Evolutionary conservation across 2,797 vertebrate genomes (phyloP).

Genomic region (Hydrolagus colliei): DNA sequence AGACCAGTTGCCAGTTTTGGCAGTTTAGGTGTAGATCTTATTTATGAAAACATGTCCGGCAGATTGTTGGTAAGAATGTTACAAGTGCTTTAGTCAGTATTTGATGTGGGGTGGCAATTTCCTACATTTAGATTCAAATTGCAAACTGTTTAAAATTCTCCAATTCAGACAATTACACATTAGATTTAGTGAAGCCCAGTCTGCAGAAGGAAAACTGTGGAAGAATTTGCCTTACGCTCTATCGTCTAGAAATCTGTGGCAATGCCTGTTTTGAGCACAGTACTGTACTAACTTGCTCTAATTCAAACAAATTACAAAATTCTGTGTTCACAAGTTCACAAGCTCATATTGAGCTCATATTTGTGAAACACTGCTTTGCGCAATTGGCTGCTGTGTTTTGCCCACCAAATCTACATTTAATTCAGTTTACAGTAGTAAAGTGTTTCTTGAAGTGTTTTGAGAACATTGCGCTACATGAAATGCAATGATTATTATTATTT

Average conservation of each 20-base stretch:
- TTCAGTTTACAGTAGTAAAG: too few species aligned
- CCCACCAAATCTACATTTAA: too few species aligned
- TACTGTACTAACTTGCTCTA: constrained; percentile 63
- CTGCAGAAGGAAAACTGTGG: constrained; percentile 70
- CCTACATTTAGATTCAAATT: constrained; percentile 51
- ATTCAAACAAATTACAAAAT: constrained; percentile 64
- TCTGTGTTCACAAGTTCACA: constrained; percentile 63
- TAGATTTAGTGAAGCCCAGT: constrained; percentile 65
- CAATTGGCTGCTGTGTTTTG: too few species aligned
- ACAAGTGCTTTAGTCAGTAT: constrained; percentile 46
- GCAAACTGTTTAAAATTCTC: constrained; percentile 50
- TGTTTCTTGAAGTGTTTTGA: too few species aligned
- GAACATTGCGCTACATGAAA: too few species aligned
- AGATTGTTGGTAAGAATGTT: constrained; percentile 10
- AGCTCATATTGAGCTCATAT: too few species aligned
- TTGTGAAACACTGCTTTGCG: too few species aligned
- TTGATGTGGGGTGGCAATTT: constrained; percentile 57
- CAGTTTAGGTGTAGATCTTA: constrained; percentile 13
- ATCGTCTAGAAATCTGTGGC: constrained; percentile 63
- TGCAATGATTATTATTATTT: too few species aligned
- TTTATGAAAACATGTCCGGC: neutral
- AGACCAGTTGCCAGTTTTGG: neutral
- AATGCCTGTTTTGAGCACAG: constrained; percentile 61
- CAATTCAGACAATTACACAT: constrained; percentile 53
- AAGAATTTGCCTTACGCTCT: constrained; percentile 76